These are phyloP conservation scores for Danio aesculapii DNA, from an alignment of 2,797 vertebrate genomes.

Conservation along the genomic window DNA sequence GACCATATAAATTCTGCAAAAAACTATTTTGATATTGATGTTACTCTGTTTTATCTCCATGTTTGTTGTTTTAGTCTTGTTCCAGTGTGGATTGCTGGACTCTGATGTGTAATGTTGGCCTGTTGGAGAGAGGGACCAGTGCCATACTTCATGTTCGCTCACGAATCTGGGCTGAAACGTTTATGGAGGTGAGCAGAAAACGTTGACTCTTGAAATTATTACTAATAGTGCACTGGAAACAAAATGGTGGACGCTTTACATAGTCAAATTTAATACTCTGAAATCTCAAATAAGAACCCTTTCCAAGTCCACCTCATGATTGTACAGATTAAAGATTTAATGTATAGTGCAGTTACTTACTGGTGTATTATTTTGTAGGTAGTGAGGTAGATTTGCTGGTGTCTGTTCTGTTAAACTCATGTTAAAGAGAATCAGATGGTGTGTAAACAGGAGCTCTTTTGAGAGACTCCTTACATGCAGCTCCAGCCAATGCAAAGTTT, in stretches of 20 bases:
- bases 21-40: too few species aligned
- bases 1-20: too few species aligned
- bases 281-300: constrained; percentile 52
- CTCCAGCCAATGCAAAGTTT: constrained; percentile 58
- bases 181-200: constrained; percentile 80
- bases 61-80: constrained; percentile 79
- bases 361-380: not conserved
- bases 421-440: constrained; percentile 20
- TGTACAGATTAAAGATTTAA: constrained; percentile 49
- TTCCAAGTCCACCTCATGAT: constrained; percentile 53
- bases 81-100: constrained; percentile 85
- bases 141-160: constrained; percentile 85
- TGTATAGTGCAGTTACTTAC: not conserved
- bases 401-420: constrained; percentile 15
- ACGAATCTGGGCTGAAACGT: constrained; percentile 86
- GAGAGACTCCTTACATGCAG: constrained; percentile 57
- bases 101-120: constrained; percentile 84
- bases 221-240: not conserved
- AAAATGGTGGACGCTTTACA: not conserved
- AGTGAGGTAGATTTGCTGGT: not conserved
- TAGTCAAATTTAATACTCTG: constrained; percentile 23
- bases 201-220: not conserved
- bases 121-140: constrained; percentile 84
- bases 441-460: constrained; percentile 51
- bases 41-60: not conserved